Conservation (phyloP, 2,797 vertebrate species). For the Miichthys miiuy region DNA sequence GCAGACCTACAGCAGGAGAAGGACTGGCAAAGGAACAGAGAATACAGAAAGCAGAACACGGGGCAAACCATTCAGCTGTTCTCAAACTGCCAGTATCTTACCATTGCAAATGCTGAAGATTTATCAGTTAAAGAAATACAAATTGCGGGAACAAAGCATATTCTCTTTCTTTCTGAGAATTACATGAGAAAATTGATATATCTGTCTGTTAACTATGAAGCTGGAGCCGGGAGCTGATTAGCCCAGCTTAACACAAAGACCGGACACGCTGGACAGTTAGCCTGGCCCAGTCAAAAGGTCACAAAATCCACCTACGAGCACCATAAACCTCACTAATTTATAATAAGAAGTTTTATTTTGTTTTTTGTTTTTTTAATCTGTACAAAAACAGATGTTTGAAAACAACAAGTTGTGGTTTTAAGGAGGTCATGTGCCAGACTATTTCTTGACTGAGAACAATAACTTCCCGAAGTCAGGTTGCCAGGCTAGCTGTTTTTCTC, state of each 20-base stretch:
- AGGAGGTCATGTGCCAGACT: neutral
- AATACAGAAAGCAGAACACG: neutral
- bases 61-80: neutral
- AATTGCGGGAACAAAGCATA: neutral
- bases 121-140: neutral
- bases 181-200: neutral
- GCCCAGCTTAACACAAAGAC: neutral
- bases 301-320: too few species aligned
- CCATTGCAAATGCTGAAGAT: neutral
- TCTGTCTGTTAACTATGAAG: neutral
- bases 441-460: neutral
- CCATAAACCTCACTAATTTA: too few species aligned
- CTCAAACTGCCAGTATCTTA: neutral
- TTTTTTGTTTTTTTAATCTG: too few species aligned
- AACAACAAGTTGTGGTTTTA: neutral
- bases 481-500: too few species aligned
- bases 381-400: neutral
- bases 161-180: neutral
- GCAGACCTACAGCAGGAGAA: constrained; percentile 70
- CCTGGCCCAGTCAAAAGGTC: neutral
- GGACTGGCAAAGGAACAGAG: constrained; percentile 49
- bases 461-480: too few species aligned
- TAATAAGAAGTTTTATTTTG: too few species aligned
- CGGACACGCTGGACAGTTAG: neutral
- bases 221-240: neutral